These are phyloP conservation scores for Turdus rufiventris DNA, from an alignment of 2,113 vertebrate genomes.

Conservation along the genomic window DNA sequence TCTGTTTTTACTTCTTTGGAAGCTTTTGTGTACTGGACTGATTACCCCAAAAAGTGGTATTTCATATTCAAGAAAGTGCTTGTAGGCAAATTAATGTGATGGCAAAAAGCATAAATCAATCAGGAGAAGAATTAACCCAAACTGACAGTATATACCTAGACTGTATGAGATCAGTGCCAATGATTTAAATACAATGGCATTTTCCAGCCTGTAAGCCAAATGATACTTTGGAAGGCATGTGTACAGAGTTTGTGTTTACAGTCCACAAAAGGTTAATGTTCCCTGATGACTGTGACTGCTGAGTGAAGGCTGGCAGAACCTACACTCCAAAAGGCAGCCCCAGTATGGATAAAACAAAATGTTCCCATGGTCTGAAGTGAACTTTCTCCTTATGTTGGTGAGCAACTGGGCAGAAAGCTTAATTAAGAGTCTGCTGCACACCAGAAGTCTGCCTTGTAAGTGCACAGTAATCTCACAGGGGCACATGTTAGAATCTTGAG, in stretches of 20 bases:
- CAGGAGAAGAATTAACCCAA: neutral
- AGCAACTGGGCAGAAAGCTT: neutral
- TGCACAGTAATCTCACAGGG: neutral
- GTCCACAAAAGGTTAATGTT: neutral
- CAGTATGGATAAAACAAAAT: neutral
- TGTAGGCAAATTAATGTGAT: neutral
- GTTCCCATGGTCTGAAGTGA: neutral
- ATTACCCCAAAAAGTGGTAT: neutral
- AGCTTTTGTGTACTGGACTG: neutral
- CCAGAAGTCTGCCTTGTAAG: neutral
- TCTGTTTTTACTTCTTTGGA: neutral
- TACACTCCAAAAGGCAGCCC: neutral
- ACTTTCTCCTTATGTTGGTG: neutral
- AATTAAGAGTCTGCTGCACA: neutral
- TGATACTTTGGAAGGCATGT: neutral
- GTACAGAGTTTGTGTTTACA: neutral
- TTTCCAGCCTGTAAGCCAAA: neutral
- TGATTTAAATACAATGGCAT: neutral
- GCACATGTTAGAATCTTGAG: neutral
- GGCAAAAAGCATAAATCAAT: neutral
- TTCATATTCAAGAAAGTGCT: neutral
- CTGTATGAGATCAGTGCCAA: neutral
- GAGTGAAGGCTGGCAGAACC: neutral
- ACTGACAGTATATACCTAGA: neutral
- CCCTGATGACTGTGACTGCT: neutral